Conservation (phyloP, 2,797 vertebrate genomes). For the Tympanoctomys barrerae region DNA sequence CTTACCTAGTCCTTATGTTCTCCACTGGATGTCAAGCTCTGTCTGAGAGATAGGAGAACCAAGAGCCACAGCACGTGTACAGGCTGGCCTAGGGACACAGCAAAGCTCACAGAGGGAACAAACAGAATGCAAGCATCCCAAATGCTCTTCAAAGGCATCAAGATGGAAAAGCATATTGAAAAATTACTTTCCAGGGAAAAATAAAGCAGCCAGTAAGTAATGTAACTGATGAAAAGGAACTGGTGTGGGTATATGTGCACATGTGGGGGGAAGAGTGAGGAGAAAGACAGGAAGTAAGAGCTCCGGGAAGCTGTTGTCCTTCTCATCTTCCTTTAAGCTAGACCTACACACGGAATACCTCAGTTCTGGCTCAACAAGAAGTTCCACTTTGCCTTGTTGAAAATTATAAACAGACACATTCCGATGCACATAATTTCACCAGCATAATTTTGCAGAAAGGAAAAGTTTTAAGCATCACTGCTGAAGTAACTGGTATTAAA, state of each 20-base stretch:
- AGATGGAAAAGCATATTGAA: neutral
- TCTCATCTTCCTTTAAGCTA: neutral
- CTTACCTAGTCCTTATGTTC: neutral
- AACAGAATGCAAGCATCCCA: neutral
- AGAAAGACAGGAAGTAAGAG: neutral
- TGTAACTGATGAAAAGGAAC: neutral
- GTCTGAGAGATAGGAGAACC: neutral
- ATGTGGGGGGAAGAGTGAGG: neutral
- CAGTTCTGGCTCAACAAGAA: neutral
- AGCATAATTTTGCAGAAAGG: neutral
- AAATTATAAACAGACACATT: neutral
- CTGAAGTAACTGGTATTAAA: neutral
- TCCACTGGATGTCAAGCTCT: neutral
- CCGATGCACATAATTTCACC: neutral
- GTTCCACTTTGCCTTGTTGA: neutral
- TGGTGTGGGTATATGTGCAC: fast-evolving
- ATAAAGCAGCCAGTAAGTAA: neutral
- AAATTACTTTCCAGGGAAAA: neutral
- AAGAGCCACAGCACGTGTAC: fast-evolving
- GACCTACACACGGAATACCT: neutral
- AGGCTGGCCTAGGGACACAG: neutral
- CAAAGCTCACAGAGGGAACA: neutral
- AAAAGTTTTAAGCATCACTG: neutral
- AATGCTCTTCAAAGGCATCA: neutral
- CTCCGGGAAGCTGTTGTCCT: neutral